Base-by-base conservation (phyloP, 1,140 invertebrate species). In the Drosophila repletoides region DNA sequence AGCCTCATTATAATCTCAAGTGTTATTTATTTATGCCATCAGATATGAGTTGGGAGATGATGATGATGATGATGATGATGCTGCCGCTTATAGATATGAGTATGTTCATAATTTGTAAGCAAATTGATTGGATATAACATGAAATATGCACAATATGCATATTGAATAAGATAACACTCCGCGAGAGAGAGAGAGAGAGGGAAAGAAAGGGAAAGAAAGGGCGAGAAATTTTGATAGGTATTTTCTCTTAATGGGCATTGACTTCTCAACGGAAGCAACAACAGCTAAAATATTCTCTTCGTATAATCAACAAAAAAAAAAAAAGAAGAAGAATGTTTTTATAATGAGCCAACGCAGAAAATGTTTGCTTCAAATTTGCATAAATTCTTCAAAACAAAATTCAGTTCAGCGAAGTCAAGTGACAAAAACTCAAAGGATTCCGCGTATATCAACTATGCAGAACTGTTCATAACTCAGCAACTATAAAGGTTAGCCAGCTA, bases 201-300 rank as follows among this genome's bases (percentile, higher is more conserved):
- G 17, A 1, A 5, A 19, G 36, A 40, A n/a, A 9, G 3, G 15
- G 9, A 7, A 53, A 1, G 3, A 17, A 5, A 40, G 15, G 17
- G 15, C n/a, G 38, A 22, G 6, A 41, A 6, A 43, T 14, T n/a
- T 5, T 24, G 22, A 38, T 24, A n/a, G 3, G 7, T 38, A 5
- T 52, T 24, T 52, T n/a, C n/a, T 52, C 29, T 28, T 28, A 24
- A 34, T 65, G 61, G 65, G 29, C 65, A 63, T 63, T 68, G 65
- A 68, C 63, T 68, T 52, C 21, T 34, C 24, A 52, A 17, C 60
- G 51, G 40, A 36, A 56, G 40, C 52, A 58, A 48, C 52, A 65
- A 56, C 40, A 58, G 7, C 43, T 43, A 40, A 53, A 26, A 40
- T n/a, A n/a, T n/a, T 9, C 40, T 29, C 40, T 10, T 15, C 29